These are phyloP conservation scores for Penelope pileata DNA, from an alignment of 2,113 vertebrate genomes.

Conservation along the genomic window DNA sequence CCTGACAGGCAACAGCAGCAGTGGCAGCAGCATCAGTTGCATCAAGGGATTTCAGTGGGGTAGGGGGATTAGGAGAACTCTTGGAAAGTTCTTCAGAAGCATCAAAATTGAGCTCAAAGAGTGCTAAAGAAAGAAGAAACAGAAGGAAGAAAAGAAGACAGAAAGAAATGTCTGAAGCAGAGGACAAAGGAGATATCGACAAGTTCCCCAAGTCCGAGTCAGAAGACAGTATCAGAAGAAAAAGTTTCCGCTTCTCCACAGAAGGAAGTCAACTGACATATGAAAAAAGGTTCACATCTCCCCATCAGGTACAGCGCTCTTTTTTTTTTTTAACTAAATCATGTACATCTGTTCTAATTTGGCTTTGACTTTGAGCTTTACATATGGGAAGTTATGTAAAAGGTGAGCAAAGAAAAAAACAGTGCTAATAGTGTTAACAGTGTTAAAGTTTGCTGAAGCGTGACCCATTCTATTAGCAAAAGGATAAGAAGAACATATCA, in stretches of 20 bases:
- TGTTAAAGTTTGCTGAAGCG: background rate
- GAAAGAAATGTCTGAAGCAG: slow-evolving; percentile 79
- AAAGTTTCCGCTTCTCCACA: slow-evolving; percentile 82
- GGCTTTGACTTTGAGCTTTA: background rate
- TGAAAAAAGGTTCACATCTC: slow-evolving; percentile 87
- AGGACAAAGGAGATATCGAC: slow-evolving; percentile 78
- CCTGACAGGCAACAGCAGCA: slow-evolving; percentile 77
- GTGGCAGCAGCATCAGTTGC: slow-evolving; percentile 81
- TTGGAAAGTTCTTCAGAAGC: slow-evolving; percentile 89
- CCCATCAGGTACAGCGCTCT: slow-evolving; percentile 86
- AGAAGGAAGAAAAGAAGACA: slow-evolving; percentile 87
- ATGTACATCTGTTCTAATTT: background rate
- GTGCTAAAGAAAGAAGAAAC: slow-evolving; percentile 96
- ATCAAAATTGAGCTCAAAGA: slow-evolving; percentile 97
- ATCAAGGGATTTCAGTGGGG: slow-evolving; percentile 82
- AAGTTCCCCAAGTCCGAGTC: slow-evolving; percentile 87
- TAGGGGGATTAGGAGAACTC: slow-evolving; percentile 80
- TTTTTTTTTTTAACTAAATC: background rate
- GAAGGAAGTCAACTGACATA: slow-evolving; percentile 85
- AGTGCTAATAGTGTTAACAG: background rate
- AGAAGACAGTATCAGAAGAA: slow-evolving; percentile 86
- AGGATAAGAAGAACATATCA: background rate
- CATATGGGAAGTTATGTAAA: background rate
- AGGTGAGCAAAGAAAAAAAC: background rate
- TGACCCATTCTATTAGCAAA: background rate